Evolutionary conservation across 2,888 invertebrate genomes (phyloP).

Genomic region (Luperina testacea): DNA sequence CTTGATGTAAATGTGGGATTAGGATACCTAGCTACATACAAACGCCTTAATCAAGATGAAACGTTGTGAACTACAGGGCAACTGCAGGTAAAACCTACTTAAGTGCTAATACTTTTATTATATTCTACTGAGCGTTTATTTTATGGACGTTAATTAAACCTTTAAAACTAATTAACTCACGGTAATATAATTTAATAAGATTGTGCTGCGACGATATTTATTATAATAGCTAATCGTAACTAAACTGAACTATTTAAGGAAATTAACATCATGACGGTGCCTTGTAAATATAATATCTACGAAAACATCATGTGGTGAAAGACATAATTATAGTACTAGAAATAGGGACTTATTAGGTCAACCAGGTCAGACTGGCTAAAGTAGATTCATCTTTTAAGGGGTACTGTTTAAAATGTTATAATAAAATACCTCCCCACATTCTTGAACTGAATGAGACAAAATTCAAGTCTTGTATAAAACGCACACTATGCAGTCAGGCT

Average conservation of each 20-base stretch:
- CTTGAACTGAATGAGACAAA: no score
- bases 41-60: not conserved
- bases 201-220: conserved; percentile 29
- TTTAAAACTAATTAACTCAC: conserved; percentile 38
- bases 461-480: no score
- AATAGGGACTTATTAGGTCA: no score
- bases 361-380: no score
- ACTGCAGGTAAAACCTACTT: not conserved
- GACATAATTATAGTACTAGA: no score
- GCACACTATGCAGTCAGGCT: no score
- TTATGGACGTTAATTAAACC: conserved; percentile 33
- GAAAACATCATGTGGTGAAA: no score
- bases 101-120: conserved; percentile 15
- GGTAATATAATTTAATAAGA: conserved; percentile 27
- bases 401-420: no score
- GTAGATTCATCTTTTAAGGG: no score
- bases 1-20: not conserved
- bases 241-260: not conserved
- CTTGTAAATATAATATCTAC: no score
- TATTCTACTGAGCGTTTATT: conserved; percentile 14
- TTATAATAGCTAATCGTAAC: conserved; percentile 6
- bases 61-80: not conserved
- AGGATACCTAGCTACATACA: not conserved
- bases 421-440: no score
- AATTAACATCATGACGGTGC: no score